These are phyloP conservation scores for Crossaster papposus DNA, from an alignment of 53 echinoderm and acorn worm genomes.

Conservation along the genomic window DNA sequence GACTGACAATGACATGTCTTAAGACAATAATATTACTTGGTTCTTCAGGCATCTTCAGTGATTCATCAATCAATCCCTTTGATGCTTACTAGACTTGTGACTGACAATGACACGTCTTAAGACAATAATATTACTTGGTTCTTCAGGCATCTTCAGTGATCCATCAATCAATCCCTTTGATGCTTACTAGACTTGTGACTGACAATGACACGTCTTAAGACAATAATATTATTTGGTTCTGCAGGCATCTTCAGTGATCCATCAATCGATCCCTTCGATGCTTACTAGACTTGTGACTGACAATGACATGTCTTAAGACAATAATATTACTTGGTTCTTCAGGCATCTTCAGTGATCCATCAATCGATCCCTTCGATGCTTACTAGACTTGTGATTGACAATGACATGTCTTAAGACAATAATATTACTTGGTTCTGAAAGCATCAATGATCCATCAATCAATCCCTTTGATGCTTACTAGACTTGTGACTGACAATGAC, in stretches of 20 bases:
- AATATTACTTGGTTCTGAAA: background rate
- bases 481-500: slow-evolving; percentile 17
- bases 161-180: too few relatives aligned
- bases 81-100: slow-evolving; percentile 14
- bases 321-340: too few relatives aligned
- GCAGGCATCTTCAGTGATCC: background rate
- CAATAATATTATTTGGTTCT: background rate
- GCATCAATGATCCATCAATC: background rate
- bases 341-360: too few relatives aligned
- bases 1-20: background rate
- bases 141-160: too few relatives aligned
- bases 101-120: too few relatives aligned
- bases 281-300: slow-evolving; percentile 17
- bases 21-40: background rate
- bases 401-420: background rate
- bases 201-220: background rate
- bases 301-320: too few relatives aligned
- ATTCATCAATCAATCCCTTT: background rate
- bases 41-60: background rate
- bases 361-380: too few relatives aligned
- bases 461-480: background rate
- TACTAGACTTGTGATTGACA: background rate
- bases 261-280: background rate
- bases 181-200: background rate
- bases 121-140: too few relatives aligned